These are phyloP conservation scores for Cyphomyrus discorhynchus DNA, from an alignment of 2,113 vertebrate species.

Conservation along the genomic window DNA sequence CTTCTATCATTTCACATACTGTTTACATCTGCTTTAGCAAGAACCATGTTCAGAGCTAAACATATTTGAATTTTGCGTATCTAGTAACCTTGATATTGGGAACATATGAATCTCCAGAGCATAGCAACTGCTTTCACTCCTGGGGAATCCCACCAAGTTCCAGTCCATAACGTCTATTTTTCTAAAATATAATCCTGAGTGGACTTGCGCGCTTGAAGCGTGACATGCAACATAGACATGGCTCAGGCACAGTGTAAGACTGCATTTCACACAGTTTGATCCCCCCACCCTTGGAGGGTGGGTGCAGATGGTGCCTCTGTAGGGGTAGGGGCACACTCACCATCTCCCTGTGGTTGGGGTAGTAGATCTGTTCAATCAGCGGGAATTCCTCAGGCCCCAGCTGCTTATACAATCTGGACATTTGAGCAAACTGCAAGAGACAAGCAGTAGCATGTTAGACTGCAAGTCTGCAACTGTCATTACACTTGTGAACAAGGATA, in stretches of 20 bases:
- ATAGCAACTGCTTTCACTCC: not conserved
- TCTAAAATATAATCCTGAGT: not conserved
- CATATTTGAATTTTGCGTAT: not conserved
- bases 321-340: conserved; percentile 57
- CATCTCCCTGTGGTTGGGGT: conserved; percentile 88
- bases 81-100: not conserved
- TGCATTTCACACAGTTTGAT: not conserved
- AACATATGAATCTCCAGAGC: not conserved
- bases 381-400: conserved; percentile 80
- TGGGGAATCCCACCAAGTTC: not conserved
- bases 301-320: conserved; percentile 7
- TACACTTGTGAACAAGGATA: not conserved
- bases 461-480: not conserved
- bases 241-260: not conserved
- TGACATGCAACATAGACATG: not conserved
- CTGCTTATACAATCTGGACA: conserved; percentile 75
- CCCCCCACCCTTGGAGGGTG: conserved; percentile 24
- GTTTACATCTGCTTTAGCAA: not conserved
- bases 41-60: not conserved
- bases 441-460: not conserved
- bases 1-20: not conserved
- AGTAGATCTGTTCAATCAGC: conserved; percentile 83
- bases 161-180: not conserved
- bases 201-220: not conserved
- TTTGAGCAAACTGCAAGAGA: conserved; percentile 74